Evolutionary conservation across 1,140 invertebrate species (phyloP), one percentile per base, ranked within the genome.

Genomic region (Acromyrmex heyeri): DNA sequence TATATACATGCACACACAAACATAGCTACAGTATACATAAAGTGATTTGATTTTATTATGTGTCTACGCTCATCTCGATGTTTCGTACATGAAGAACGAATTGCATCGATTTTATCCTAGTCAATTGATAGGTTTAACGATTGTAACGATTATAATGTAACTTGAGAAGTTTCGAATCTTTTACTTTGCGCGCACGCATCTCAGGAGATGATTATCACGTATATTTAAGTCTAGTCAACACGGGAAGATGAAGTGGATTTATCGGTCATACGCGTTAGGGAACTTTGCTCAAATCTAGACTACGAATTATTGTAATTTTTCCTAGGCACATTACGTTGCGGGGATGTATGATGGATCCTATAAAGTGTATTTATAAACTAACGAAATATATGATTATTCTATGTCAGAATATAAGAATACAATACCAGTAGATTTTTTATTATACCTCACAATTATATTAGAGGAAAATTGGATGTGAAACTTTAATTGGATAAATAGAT

Each of bases 121-220:
- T 93, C 93, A 93, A 93, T 93, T 93, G 82, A 89, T 92, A 91
- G 87, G 34, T 88, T 90, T 86, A 91, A 86, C n/a, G 48, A 79
- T 87, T 62, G 67, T 87, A 79, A 90, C 75, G 79, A 87, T 30
- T 53, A 44, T 78, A 88, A 88, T 38, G 70, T 57, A 48, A 75
- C 85, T 73, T 57, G 75, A 53, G 38, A 70, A 5, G 1, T 72
- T 30, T 73, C 77, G 53, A 76, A 83, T 18, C 70, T 57, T 86
- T 88, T 90, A 79, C 59, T 90, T 90, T 82, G 55, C 65, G 75
- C 78, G 85, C 78, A 65, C 85, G 78, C 69, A 73, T 79, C 76
- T 87, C 72, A 59, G 69, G 61, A 57, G 64, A 72, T 78, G 44
- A 75, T 62, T 62, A 65, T 55, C 53, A 75, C 61, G 57, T 86